Percentiles rank a stretch among this genome's conserved stretches.
Evolutionary conservation across 2,888 invertebrate species (phyloP).

Genomic region (Mystacides longicornis): DNA sequence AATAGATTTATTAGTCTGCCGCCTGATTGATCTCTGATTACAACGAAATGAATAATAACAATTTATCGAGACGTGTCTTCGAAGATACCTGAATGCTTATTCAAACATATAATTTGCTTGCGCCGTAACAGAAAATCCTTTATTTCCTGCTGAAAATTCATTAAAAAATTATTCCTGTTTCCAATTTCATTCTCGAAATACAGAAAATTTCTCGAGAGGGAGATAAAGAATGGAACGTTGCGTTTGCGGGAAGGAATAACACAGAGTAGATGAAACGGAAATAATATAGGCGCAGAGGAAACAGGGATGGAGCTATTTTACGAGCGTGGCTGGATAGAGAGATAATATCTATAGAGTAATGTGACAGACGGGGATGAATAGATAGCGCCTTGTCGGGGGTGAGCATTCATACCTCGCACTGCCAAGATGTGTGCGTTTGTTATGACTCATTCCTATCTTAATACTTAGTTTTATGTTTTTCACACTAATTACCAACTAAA

Average conservation of each 20-base stretch:
- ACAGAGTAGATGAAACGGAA: conserved; percentile 4
- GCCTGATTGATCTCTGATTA: neutral
- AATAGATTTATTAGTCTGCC: no score
- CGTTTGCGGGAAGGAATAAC: neutral
- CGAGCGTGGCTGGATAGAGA: conserved; percentile 15
- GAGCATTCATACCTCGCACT: neutral
- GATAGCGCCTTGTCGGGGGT: conserved; percentile 13
- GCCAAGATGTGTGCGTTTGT: neutral
- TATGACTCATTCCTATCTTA: no score
- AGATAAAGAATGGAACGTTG: neutral
- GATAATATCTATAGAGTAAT: conserved; percentile 15
- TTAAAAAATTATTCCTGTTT: conserved; percentile 17
- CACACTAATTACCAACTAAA: neutral
- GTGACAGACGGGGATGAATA: conserved; percentile 14
- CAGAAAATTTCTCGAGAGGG: neutral
- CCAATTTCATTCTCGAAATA: conserved; percentile 4
- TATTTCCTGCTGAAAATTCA: conserved; percentile 17
- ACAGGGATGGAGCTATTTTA: conserved; percentile 12
- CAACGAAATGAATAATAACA: neutral
- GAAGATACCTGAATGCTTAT: neutral
- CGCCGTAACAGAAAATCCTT: conserved; percentile 14
- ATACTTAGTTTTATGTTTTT: neutral
- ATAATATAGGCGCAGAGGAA: neutral
- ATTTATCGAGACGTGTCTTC: no score
- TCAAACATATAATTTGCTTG: conserved; percentile 13